Percentiles rank a stretch among this genome's conserved stretches.
These are phyloP conservation scores for Drepanosiphum platanoidis DNA, from an alignment of 2,888 invertebrate species.

Conservation along the genomic window DNA sequence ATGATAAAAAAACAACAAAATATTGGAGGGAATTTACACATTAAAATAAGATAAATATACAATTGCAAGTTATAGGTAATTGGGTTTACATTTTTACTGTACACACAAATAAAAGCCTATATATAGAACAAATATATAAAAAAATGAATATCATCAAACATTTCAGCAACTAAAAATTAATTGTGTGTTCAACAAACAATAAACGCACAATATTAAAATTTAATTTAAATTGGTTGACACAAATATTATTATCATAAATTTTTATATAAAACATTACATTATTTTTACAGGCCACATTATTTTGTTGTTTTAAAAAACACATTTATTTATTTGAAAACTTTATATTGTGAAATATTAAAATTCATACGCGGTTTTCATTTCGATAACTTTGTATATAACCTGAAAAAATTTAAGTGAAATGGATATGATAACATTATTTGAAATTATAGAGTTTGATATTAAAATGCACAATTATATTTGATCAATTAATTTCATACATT, in stretches of 20 bases:
- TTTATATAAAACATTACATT: neutral
- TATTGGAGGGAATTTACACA: conserved; percentile 58
- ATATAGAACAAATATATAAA: neutral
- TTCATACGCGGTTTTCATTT: no score
- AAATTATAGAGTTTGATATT: neutral
- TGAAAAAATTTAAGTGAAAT: neutral
- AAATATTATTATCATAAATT: neutral
- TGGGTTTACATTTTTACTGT: neutral
- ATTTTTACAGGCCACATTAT: neutral
- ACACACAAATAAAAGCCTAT: conserved; percentile 26
- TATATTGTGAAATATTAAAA: no score
- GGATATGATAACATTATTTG: neutral
- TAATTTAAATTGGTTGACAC: conserved; percentile 36
- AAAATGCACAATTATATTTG: conserved; percentile 14
- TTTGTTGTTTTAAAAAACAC: neutral
- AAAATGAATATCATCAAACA: conserved; percentile 14
- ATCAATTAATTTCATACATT: neutral
- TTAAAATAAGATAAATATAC: conserved; percentile 43
- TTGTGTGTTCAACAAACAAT: neutral
- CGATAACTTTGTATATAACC: neutral
- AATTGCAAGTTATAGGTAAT: conserved; percentile 21
- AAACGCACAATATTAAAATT: neutral
- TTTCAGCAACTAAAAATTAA: neutral
- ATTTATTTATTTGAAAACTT: neutral
- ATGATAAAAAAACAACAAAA: conserved; percentile 39